Base-by-base conservation (phyloP, 2,797 vertebrate genomes). In the Huso huso region DNA sequence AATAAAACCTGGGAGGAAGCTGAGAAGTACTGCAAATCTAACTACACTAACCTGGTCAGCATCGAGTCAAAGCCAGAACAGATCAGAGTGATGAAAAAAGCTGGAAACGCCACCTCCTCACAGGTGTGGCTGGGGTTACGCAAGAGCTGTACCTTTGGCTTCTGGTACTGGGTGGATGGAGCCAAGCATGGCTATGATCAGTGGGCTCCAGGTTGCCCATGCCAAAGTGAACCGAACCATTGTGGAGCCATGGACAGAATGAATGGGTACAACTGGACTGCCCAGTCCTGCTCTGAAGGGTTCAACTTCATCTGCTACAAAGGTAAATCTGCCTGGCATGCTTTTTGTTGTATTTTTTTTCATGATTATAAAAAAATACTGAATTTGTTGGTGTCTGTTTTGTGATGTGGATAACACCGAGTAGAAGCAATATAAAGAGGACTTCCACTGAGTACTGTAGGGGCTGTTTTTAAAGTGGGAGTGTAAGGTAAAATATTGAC, bases 51-150 rank as follows among this genome's bases (percentile, higher is more conserved):
- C 52, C 66, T 75, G 73, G 71, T 71, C 51, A 72, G 69, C 9
- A 69, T 75, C 10, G 7, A 10, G 49, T 61, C 62, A n/a, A 50
- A 60, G 61, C 37, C 68, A 59, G 48, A 68, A 10, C 73, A 75
- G 71, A 8, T 1, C 1, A 4, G 6, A 64, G 49, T 75, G 64
- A 15, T 12, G 55, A 7, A 53, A 53, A 9, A 50, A 66, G 49
- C 3, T n/a, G 10, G 59, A 52, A 8, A n/a, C 0, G 61, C 73
- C 63, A 64, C 68, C 8, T 18, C 57, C 6, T 6, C n/a, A 48
- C 64, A 68, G 6, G 71, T 75, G 69, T 72, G 73, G 71, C 23
- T 75, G 49, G 70, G 61, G n/a, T 68, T 71, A 53, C 59, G 10
- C 64, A 50, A 68, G 49, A 13, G 50, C 60, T 58, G 61, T 5